Conservation (phyloP, 2,797 vertebrate genomes). For the Sus cebifrons region DNA sequence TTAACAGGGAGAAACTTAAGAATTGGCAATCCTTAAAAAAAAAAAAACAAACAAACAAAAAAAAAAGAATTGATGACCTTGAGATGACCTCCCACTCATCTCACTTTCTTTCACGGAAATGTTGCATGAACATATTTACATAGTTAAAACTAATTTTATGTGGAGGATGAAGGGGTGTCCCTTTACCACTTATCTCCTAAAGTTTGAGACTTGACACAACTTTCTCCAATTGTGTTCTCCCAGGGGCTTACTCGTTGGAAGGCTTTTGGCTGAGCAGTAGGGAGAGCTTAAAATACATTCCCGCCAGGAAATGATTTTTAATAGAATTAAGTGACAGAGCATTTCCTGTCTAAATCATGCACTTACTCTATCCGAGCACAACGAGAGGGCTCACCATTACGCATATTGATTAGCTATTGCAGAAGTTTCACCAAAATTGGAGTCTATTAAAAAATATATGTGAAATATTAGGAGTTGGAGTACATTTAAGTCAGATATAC, state of each 20-base stretch:
- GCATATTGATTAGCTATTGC: neutral
- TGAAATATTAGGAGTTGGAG: slow-evolving; percentile 14
- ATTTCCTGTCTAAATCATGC: neutral
- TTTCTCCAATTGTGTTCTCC: neutral
- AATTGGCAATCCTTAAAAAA: neutral
- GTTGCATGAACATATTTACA: neutral
- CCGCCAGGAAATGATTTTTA: neutral
- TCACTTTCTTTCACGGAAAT: neutral
- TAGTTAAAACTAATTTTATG: neutral
- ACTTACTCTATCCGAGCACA: neutral
- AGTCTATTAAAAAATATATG: neutral
- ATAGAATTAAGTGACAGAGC: neutral
- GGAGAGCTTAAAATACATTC: neutral
- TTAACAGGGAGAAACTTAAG: neutral
- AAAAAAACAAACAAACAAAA: no score
- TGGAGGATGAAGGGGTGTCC: neutral
- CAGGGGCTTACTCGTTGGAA: neutral
- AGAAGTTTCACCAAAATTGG: neutral
- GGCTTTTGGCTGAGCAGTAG: neutral
- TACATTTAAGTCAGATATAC: neutral
- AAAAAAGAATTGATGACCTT: neutral
- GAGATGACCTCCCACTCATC: no score
- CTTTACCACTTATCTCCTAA: neutral
- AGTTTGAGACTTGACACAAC: neutral
- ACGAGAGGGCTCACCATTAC: neutral